A percentile compares a stretch with the other conserved stretches of the same genome.
These are phyloP conservation scores for Oceanites oceanicus DNA, from an alignment of 2,113 vertebrate genomes.

Conservation along the genomic window DNA sequence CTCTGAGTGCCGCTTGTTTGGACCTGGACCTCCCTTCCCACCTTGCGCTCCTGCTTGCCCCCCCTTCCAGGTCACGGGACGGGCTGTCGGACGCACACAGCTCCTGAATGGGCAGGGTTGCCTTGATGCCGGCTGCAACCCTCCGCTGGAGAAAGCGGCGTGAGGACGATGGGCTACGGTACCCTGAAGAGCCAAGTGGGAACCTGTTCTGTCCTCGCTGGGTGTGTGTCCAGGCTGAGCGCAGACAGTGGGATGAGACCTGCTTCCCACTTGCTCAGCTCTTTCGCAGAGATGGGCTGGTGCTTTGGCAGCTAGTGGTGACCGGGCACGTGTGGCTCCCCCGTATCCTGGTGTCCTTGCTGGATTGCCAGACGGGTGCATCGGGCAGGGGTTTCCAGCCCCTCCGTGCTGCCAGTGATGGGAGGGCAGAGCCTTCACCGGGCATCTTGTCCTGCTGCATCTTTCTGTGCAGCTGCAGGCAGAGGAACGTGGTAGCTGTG, in stretches of 20 bases:
- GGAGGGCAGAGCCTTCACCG: neutral
- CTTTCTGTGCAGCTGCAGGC: neutral
- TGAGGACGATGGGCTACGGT: neutral
- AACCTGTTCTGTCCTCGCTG: neutral
- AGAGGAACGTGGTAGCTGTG: neutral
- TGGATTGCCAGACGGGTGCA: neutral
- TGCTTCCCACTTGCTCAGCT: neutral
- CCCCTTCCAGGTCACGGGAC: rapidly evolving
- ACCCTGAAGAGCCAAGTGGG: rapidly evolving
- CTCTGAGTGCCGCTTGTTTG: neutral
- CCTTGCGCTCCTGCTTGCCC: neutral
- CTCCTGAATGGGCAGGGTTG: neutral
- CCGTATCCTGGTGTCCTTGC: neutral
- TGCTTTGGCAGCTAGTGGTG: neutral
- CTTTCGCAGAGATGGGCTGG: neutral
- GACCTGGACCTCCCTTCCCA: neutral
- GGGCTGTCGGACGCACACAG: rapidly evolving
- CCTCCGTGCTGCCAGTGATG: neutral
- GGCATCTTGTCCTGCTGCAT: neutral
- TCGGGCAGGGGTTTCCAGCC: neutral
- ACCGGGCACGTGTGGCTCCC: neutral
- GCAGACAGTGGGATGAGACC: neutral
- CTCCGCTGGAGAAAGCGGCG: neutral
- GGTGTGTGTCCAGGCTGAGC: neutral
- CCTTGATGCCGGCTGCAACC: neutral